Conservation (phyloP, 2,113 vertebrate species). For the Toxostoma redivivum region DNA sequence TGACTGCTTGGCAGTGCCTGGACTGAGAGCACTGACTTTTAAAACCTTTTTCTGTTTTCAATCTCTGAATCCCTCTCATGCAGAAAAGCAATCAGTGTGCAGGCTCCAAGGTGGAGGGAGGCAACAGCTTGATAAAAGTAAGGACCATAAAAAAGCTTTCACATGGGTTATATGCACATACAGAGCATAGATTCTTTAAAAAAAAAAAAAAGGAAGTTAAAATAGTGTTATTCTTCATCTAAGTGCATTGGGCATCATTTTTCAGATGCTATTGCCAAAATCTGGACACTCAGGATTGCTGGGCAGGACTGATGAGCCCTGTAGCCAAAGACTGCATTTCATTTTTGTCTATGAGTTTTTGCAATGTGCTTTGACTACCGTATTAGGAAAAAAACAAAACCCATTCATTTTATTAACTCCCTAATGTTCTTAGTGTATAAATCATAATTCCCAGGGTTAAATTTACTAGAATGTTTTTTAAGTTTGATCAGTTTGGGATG, state of each 20-base stretch:
- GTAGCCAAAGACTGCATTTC: background rate
- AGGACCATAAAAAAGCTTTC: background rate
- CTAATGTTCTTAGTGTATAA: background rate
- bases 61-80: background rate
- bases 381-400: background rate
- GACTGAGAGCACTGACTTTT: background rate
- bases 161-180: background rate
- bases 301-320: background rate
- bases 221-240: background rate
- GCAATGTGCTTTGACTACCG: background rate
- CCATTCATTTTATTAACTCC: background rate
- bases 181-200: background rate
- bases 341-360: background rate
- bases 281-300: background rate
- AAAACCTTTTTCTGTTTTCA: background rate
- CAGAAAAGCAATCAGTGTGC: background rate
- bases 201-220: background rate
- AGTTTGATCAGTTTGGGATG: background rate
- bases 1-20: background rate
- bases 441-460: background rate
- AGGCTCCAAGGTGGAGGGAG: background rate
- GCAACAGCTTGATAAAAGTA: background rate
- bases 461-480: background rate
- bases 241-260: background rate
- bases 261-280: background rate